phyloP scores from a whole-genome alignment of 2,797 vertebrate species.

The Spea hammondii region DNA sequence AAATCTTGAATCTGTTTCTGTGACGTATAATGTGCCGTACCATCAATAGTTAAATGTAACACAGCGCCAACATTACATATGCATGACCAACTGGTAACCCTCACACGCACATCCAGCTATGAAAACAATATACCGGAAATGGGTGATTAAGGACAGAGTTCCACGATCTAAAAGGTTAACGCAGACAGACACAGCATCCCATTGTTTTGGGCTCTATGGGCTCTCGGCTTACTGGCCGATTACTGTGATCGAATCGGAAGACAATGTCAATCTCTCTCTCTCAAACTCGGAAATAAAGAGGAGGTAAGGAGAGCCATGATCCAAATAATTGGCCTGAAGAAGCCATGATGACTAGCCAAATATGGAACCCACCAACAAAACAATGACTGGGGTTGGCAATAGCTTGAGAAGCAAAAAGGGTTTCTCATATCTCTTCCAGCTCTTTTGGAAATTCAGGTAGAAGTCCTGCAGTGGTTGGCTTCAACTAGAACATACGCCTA shows the following conservation, averaged over 20 bases:
- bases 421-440: background rate
- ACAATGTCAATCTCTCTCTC: background rate
- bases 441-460: too few relatives aligned
- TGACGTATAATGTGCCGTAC: too few relatives aligned
- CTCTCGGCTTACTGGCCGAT: background rate
- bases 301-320: background rate
- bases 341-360: background rate
- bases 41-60: too few relatives aligned
- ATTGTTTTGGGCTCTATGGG: background rate
- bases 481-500: too few relatives aligned
- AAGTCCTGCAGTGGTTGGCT: too few relatives aligned
- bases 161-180: background rate
- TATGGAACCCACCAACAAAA: background rate
- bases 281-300: too few relatives aligned
- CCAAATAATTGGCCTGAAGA: background rate
- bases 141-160: background rate
- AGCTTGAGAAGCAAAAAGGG: too few relatives aligned
- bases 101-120: background rate
- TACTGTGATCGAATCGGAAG: background rate
- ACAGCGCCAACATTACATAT: background rate
- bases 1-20: too few relatives aligned
- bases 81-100: background rate
- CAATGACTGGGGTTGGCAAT: background rate
- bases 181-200: background rate
- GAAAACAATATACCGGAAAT: constrained; percentile 1